Base-by-base conservation (phyloP, 2,797 vertebrate genomes). In the Xenopus petersii region DNA sequence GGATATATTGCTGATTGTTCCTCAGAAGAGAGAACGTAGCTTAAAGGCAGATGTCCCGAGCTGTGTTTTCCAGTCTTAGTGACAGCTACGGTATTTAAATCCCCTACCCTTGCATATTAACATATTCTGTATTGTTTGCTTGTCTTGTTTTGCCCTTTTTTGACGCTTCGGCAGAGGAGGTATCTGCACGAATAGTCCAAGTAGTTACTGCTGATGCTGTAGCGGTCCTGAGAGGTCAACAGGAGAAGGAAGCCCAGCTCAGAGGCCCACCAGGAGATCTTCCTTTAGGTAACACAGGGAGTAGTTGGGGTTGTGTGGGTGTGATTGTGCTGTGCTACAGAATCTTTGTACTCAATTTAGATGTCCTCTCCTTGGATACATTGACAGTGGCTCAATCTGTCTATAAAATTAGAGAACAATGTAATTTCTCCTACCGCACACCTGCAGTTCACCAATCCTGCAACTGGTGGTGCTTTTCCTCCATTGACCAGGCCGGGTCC, bases 171-270 rank as follows among this genome's bases (percentile, higher is more conserved):
- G 75, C 88, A 99, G 97, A 99, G 82, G 96, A 98, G 92, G 95
- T 99, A 80, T 99, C 97, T 63, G 97, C 97, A 0, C 93, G 97
- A 82, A 99, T 99, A 80, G 97, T 99, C 76, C 96, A 99, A 91
- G 97, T 98, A 87, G 97, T 99, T 82, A 99, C 97, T 1, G 97
- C 97, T 36, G 97, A 98, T 88, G 97, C 97, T 73, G 97, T 98
- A 81, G 97, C 97, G 0, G 97, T 99, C 59, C 92, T 99, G 83
- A 98, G 97, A 90, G 95, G 94, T 12, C 97, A 99, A 86, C 96
- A 93, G 81, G 91, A 98, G 84, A 89, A 89, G 81, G 91, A 92
- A 86, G 86, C 84, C 80, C 94, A 93, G 71, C 94, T 93, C 79
- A 93, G 92, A 87, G 90, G 89, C 48, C 89, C 88, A 60, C 87